phyloP scores from a whole-genome alignment of 2,113 vertebrate species.

The Mohoua ochrocephala region DNA sequence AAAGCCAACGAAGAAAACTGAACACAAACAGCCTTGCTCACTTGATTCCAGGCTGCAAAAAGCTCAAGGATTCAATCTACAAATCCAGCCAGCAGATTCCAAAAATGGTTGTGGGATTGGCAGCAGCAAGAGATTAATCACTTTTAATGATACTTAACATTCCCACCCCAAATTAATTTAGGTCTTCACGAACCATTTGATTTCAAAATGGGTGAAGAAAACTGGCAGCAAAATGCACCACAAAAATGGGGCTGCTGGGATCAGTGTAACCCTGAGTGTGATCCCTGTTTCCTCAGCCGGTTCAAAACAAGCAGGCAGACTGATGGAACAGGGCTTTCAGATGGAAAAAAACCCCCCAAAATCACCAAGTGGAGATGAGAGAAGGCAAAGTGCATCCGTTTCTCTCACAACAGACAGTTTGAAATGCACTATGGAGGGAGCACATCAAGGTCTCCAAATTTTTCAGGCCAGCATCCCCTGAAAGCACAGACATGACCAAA shows the following conservation, averaged over 20 bases:
- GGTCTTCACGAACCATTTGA: not conserved
- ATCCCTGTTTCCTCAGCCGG: fast-evolving
- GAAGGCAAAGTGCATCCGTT: not conserved
- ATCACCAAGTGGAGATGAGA: not conserved
- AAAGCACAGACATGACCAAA: fast-evolving
- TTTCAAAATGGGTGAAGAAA: slow-evolving; percentile 4
- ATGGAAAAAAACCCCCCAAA: not conserved
- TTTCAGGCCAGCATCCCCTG: not conserved
- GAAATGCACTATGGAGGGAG: not conserved
- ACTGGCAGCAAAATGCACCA: not conserved
- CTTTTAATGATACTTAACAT: not conserved
- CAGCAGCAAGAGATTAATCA: not conserved
- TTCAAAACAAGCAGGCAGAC: fast-evolving
- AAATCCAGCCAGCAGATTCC: not conserved
- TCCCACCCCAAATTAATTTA: slow-evolving; percentile 16
- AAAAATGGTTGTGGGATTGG: not conserved
- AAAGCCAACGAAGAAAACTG: not conserved
- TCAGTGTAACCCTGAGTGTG: not conserved
- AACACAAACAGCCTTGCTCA: not conserved
- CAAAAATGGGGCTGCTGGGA: not conserved
- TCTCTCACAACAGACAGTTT: not conserved
- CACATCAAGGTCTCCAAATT: too few relatives aligned
- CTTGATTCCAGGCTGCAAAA: not conserved
- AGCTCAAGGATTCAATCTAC: not conserved
- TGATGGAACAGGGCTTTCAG: fast-evolving